These are phyloP conservation scores for Drosophila tani DNA, from an alignment of 1,140 invertebrate genomes.

Conservation along the genomic window DNA sequence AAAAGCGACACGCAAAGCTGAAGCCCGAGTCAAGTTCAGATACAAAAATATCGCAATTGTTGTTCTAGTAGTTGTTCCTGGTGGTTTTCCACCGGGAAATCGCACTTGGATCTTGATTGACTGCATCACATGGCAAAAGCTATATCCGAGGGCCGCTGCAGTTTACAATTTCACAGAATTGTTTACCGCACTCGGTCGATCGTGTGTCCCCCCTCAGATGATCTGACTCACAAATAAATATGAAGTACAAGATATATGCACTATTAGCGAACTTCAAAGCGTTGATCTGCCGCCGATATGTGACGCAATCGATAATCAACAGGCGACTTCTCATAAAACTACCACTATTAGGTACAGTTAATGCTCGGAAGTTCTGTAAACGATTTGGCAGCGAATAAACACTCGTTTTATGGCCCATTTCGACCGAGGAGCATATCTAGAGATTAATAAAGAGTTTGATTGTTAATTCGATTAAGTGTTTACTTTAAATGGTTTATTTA, in stretches of 20 bases:
- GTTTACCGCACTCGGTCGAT: conserved; percentile 55
- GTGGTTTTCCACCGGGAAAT: conserved; percentile 46
- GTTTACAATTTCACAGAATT: conserved; percentile 70
- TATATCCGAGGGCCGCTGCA: conserved; percentile 24
- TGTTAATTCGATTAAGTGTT: background rate
- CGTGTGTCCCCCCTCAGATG: conserved; percentile 34
- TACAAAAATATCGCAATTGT: conserved; percentile 51
- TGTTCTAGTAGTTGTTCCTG: conserved; percentile 17
- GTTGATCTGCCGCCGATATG: conserved; percentile 37
- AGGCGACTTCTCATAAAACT: conserved; percentile 12
- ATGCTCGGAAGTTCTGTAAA: conserved; percentile 1
- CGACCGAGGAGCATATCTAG: background rate
- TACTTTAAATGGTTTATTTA: background rate
- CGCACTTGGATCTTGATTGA: conserved; percentile 62
- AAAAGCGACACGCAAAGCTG: conserved; percentile 65
- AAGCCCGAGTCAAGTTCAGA: conserved; percentile 64
- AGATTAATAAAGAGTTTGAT: conserved; percentile 13
- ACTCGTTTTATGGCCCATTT: conserved; percentile 16
- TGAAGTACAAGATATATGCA: conserved; percentile 3
- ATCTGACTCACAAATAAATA: conserved; percentile 35
- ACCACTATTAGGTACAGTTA: conserved; percentile 1
- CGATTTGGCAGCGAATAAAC: conserved; percentile 4
- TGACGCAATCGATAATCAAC: conserved; percentile 43
- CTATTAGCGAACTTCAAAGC: conserved; percentile 16
- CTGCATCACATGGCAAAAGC: conserved; percentile 39